Evolutionary conservation across 2,797 vertebrate species (phyloP), one percentile per base, ranked within the genome.

Genomic region (Sebastolobus altivelis): DNA sequence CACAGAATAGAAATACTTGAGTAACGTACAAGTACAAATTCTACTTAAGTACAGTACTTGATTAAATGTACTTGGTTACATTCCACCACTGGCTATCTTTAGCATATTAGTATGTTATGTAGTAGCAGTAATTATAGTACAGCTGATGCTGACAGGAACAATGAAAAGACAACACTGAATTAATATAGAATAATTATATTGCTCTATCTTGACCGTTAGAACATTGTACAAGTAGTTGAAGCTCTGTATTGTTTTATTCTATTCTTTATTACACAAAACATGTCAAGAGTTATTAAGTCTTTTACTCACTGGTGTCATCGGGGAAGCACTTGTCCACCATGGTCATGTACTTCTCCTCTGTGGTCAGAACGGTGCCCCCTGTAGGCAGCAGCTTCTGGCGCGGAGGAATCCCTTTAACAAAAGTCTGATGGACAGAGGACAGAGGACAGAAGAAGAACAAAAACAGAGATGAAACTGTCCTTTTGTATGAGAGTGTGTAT

Each of bases 281-380:
- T 0, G 0, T 27, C 12, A 8, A 59, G 0, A 49, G 16, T 43
- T 10, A 16, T 12, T 1, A 18, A 52, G 20, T 22, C 14, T 60
- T 31, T 37, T 20, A 81, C 97, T 97, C 89, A 99, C 98, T 95
- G 77, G 91, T 93, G 69, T 97, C 96, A 65, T 96, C 96, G 62
- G 97, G 97, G 81, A 97, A 98, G 80, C 96, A 94, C 69, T 93
- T 93, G 85, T 99, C 97, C 84, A 97, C 96, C 78, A 97, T 81
- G 4, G 93, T 87, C 92, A 96, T 97, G 93, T 98, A 99, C 74
- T 90, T 92, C 38, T 97, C 95, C 92, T 97, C 96, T 49, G 96
- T 95, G 65, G 95, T 98, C 61, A 98, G 78, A 10, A 97, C 96
- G 71, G 93, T 91, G 90, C 97, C 97, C 72, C 96, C 97, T 77